phyloP scores from a whole-genome alignment of 1,140 invertebrate species.

The Arctopsyche grandis region DNA sequence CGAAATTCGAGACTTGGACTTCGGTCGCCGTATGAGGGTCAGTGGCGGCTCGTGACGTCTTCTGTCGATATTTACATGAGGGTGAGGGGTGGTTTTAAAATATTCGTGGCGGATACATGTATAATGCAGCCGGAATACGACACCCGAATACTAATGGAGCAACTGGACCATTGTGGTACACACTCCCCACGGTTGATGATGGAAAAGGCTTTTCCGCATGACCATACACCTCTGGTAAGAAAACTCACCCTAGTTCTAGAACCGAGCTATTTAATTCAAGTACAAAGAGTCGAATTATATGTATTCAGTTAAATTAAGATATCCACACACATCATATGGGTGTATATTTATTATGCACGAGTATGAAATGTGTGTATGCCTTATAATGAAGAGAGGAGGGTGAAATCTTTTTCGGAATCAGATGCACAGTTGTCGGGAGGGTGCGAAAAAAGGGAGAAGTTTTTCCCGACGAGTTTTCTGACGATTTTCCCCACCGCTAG shows the following conservation, averaged over 20 bases:
- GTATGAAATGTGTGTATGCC: too few species aligned
- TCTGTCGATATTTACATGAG: slow-evolving; percentile 34
- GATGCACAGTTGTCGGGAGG: not conserved
- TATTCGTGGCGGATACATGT: slow-evolving; percentile 41
- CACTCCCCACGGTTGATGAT: not conserved
- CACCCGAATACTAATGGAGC: slow-evolving; percentile 40
- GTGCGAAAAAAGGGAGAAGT: slow-evolving; percentile 22
- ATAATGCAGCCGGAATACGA: slow-evolving; percentile 46
- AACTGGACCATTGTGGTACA: slow-evolving; percentile 31
- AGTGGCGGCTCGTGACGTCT: slow-evolving; percentile 10
- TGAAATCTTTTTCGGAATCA: not conserved
- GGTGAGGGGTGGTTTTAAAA: slow-evolving; percentile 36
- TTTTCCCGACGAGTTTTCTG: slow-evolving; percentile 20
- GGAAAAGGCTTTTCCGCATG: slow-evolving; percentile 28
- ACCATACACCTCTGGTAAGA: not conserved
- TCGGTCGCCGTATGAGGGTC: not conserved
- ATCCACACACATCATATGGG: too few species aligned
- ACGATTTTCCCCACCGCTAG: slow-evolving; percentile 27
- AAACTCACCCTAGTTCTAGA: too few species aligned
- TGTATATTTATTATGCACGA: too few species aligned
- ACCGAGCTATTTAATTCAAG: too few species aligned
- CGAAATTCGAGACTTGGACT: too few species aligned
- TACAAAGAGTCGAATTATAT: too few species aligned
- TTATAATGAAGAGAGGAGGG: too few species aligned
- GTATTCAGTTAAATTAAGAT: too few species aligned